Evolutionary conservation across 2,888 invertebrate genomes (phyloP), one percentile per base, ranked within the genome.

Genomic region (Apotomis capreana): DNA sequence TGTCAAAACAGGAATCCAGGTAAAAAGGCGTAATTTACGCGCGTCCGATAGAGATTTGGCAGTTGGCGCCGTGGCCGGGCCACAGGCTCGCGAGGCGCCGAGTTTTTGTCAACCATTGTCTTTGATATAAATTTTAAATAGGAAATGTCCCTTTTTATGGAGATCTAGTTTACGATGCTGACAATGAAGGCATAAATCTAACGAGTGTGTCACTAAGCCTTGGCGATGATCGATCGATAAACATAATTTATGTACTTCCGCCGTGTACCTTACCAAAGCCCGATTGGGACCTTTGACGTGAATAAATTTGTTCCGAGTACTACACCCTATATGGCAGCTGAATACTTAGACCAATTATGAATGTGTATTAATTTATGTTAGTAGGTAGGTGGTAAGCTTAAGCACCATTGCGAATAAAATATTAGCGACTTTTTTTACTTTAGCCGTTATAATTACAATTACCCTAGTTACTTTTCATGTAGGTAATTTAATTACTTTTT

Each of bases 1-100:
- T 93, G 93, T 93, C 93, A 93, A 93, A 93, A 93, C 93, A 93
- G 92, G 92, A 91, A 92, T 92, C 91, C 92, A 93, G 93, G 93
- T 93, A 93, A 92, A 92, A 92, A 92, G 91, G 90, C 90, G 91
- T 92, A 92, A 93, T 93, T 92, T 93, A 93, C 92, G 92, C 91
- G 90, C 89, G 91, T 83, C 85, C 89, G 93, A 93, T 92, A 92
- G 89, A 91, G 92, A 91, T 92, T 92, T 93, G 93, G 93, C 93
- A 92, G 92, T 91, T 90, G 92, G 92, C 93, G 93, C 93, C 92
- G 89, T 78, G 81, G 81, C 78, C 83, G 81, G 81, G 79, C 79
- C 79, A 85, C 79, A 80, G 83, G 78, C 80, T 87, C 89, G 89
- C 89, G 89, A 86, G 93, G 92, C 92, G 93, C 92, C 93, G 83